phyloP scores from a whole-genome alignment of 2,113 vertebrate species.

The Grantiella picta region DNA sequence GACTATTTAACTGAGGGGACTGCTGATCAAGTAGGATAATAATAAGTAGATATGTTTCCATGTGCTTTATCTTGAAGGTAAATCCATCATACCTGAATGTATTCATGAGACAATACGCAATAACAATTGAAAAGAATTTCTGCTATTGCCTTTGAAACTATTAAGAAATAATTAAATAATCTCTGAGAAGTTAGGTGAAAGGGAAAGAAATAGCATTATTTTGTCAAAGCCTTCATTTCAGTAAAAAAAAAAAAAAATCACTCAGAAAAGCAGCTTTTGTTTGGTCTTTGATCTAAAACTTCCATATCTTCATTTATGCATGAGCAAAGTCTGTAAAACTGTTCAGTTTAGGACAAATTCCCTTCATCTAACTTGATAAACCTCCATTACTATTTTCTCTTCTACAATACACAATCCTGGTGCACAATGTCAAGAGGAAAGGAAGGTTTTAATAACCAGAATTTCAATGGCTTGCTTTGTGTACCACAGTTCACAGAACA shows the following conservation, averaged over 20 bases:
- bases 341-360: background rate
- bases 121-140: background rate
- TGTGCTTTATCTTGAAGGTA: background rate
- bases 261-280: background rate
- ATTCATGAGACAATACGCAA: background rate
- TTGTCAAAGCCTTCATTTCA: background rate
- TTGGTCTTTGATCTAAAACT: background rate
- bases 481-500: background rate
- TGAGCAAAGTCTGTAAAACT: background rate
- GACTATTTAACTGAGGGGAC: background rate
- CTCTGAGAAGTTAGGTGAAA: background rate
- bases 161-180: background rate
- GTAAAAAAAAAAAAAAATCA: background rate
- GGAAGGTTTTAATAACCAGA: background rate
- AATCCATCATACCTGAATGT: background rate
- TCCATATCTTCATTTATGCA: background rate
- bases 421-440: background rate
- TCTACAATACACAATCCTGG: fast-evolving
- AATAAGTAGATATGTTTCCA: background rate
- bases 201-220: background rate
- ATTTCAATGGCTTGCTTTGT: background rate
- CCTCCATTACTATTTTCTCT: background rate
- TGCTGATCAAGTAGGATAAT: background rate
- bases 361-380: background rate
- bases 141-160: background rate